Conservation (phyloP, 2,888 invertebrate species). For the Ganaspis brasiliensis region DNA sequence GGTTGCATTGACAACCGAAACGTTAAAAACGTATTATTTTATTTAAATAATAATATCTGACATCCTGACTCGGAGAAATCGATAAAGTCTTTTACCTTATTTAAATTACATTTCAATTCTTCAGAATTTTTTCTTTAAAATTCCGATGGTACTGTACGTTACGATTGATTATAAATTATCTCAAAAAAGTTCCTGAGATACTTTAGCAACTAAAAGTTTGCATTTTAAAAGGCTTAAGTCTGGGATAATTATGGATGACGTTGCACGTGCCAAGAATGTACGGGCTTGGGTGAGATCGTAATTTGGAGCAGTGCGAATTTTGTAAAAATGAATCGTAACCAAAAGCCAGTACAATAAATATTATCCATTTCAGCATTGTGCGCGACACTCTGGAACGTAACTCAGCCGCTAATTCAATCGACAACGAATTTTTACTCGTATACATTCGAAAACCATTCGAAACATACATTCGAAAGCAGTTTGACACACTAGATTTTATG, state of each 20-base stretch:
- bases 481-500: constrained; percentile 25
- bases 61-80: no score
- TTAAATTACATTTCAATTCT: no score
- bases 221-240: no score
- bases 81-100: no score
- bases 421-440: constrained; percentile 62
- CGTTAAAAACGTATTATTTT: no score
- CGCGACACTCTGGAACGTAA: constrained; percentile 65
- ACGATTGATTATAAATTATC: no score
- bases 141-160: no score
- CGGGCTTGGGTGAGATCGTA: constrained; percentile 70
- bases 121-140: no score
- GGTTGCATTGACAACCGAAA: no score
- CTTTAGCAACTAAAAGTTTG: no score
- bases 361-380: constrained; percentile 45
- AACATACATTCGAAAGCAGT: neutral
- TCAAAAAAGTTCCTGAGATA: no score
- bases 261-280: constrained; percentile 74
- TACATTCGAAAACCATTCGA: neutral
- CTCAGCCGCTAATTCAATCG: constrained; percentile 76
- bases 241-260: constrained; percentile 68
- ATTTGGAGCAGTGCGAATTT: constrained; percentile 72
- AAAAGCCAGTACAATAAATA: constrained; percentile 74
- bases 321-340: constrained; percentile 74
- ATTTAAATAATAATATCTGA: no score